Evolutionary conservation across 2,113 vertebrate species (phyloP).

Genomic region (Anhinga rufa): DNA sequence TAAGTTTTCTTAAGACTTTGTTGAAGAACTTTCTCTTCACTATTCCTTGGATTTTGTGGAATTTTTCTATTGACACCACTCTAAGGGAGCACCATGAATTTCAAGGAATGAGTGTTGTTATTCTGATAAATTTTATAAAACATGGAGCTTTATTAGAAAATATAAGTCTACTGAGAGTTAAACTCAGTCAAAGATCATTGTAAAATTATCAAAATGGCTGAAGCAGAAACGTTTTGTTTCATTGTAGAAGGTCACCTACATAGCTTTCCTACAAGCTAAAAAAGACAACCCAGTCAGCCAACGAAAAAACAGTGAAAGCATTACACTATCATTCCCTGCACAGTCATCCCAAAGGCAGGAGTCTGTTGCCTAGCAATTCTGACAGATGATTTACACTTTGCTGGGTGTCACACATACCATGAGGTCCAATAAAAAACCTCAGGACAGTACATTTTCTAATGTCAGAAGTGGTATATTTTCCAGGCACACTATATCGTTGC

Average conservation of each 20-base stretch:
- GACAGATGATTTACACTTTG: background rate
- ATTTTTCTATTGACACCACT: background rate
- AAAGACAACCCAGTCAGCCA: background rate
- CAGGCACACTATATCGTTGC: background rate
- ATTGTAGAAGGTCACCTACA: background rate
- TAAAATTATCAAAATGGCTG: background rate
- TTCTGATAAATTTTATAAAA: background rate
- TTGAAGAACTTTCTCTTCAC: background rate
- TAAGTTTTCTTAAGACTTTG: background rate
- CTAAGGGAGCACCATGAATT: background rate
- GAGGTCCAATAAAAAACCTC: background rate
- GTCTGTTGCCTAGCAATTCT: slow-evolving; percentile 11
- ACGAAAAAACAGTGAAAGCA: background rate
- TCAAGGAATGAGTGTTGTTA: background rate
- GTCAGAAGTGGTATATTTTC: background rate
- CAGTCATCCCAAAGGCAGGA: background rate
- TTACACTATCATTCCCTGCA: background rate
- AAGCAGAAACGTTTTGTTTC: background rate
- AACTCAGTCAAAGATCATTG: background rate
- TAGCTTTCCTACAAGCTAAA: background rate
- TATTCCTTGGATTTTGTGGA: background rate
- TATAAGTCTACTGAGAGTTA: background rate
- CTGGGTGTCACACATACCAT: background rate
- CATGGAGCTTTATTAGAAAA: background rate
- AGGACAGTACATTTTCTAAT: background rate